Evolutionary conservation across 2,113 vertebrate species (phyloP), one percentile per base, ranked within the genome.

Genomic region (Steatornis caripensis): DNA sequence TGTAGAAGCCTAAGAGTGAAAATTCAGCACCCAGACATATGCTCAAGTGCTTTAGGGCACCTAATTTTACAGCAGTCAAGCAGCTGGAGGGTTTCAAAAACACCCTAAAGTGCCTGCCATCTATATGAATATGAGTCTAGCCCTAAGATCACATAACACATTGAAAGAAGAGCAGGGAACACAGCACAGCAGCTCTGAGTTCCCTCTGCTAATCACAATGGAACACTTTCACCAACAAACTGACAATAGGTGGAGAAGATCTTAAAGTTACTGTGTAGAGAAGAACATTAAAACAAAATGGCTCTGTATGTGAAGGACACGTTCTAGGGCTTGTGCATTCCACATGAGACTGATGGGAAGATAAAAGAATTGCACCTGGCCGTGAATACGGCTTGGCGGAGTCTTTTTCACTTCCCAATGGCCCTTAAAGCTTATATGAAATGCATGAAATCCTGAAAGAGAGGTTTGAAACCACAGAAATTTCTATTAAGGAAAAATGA

Each of bases 311-410:
- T 46, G 22, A 68, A 8, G 17, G 37, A 48, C n/a, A 21, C 1
- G 1, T 74, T 69, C 39, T 57, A 37, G 15, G n/a, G 23, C 20
- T 71, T 84, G n/a, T 11, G 6, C 0, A 0, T 32, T 53, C 15
- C 41, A 26, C 0, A 1, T 27, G 41, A 55, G 48, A 32, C 21
- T 62, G 23, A 51, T 0, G 4, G 55, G 24, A 65, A 36, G 23
- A 51, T n/a, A 69, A 79, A 32, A 62, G 21, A 32, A 46, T 21
- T 55, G 37, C 36, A 60, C 11, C n/a, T 39, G 20, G 13, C 12
- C 3, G 2, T n/a, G 12, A 30, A 41, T 53, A 24, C 1, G 2
- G 15, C 39, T 86, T 69, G 19, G 20, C 54, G 30, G 6, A 64
- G 14, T 7, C 30, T 71, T 32, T 32, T 39, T 85, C 7, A 55